phyloP scores from a whole-genome alignment of 2,888 invertebrate species.

The Saturnia pavonia region DNA sequence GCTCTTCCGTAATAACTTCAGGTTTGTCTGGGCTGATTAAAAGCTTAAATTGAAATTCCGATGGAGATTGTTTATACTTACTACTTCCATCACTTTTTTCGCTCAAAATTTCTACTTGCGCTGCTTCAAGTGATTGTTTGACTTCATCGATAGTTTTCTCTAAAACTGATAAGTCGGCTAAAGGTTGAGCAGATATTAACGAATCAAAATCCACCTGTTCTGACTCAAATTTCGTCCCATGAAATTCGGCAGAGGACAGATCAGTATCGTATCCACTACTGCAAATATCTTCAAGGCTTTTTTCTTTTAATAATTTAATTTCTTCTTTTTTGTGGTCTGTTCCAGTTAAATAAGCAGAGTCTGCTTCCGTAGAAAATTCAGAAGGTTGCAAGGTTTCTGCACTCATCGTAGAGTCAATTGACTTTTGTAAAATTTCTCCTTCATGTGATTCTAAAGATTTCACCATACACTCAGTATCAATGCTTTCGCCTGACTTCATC shows the following conservation, averaged over 20 bases:
- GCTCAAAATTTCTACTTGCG: conserved; percentile 86
- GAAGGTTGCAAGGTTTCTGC: conserved; percentile 78
- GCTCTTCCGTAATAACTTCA: conserved; percentile 83
- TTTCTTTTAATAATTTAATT: conserved; percentile 72
- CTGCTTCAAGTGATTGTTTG: conserved; percentile 86
- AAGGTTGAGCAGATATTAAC: conserved; percentile 74
- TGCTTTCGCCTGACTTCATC: conserved; percentile 78
- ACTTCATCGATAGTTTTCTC: conserved; percentile 88
- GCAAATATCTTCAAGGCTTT: conserved; percentile 84
- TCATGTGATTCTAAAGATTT: conserved; percentile 79
- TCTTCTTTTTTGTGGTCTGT: conserved; percentile 74
- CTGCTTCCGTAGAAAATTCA: conserved; percentile 77
- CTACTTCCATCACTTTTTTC: conserved; percentile 84
- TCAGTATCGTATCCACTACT: conserved; percentile 87
- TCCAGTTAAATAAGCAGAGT: conserved; percentile 75
- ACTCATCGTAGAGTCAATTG: conserved; percentile 78
- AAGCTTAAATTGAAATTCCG: conserved; percentile 87
- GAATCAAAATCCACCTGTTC: conserved; percentile 77
- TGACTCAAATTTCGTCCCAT: conserved; percentile 77
- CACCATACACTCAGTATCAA: conserved; percentile 77
- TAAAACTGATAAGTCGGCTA: conserved; percentile 80
- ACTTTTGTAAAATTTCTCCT: conserved; percentile 76
- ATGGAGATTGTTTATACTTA: conserved; percentile 87
- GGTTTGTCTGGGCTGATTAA: conserved; percentile 79
- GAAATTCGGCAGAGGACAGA: conserved; percentile 84